A percentile compares a stretch with the other conserved stretches of the same genome.
Evolutionary conservation across 64 coral and sea anemone species (phyloP).

Genomic region (Stichodactyla helianthus): DNA sequence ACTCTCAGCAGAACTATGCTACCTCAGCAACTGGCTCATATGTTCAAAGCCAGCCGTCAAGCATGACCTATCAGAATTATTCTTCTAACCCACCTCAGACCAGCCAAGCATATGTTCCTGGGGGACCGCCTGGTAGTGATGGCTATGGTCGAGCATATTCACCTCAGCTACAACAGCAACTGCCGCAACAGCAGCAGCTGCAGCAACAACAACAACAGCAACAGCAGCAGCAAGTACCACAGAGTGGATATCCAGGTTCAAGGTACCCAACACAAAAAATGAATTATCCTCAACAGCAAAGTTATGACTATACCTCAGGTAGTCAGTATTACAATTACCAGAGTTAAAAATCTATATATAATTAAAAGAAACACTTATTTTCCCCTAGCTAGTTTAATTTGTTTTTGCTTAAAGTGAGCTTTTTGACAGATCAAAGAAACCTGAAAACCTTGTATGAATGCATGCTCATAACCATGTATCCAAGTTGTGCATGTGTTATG

Average conservation of each 20-base stretch:
- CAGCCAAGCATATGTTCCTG: constrained; percentile 13
- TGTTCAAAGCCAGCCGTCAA: constrained; percentile 5
- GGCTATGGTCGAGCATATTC: constrained; percentile 15
- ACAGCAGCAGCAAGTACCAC: constrained; percentile 36
- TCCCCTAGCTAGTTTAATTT: too few species aligned
- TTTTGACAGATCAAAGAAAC: too few species aligned
- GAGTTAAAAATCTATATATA: too few species aligned
- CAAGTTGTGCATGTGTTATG: too few species aligned
- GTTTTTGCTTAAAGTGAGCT: too few species aligned
- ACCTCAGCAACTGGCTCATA: constrained; percentile 15
- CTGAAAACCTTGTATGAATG: too few species aligned
- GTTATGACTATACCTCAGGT: constrained; percentile 30
- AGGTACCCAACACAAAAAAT: constrained; percentile 29
- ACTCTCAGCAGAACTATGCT: constrained; percentile 39
- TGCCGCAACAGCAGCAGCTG: background rate
- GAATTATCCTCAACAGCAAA: constrained; percentile 54
- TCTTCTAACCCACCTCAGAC: constrained; percentile 15
- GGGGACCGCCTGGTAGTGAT: constrained; percentile 8
- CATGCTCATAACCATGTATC: too few species aligned
- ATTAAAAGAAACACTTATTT: too few species aligned
- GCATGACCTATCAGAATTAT: constrained; percentile 12
- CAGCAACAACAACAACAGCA: constrained; percentile 39
- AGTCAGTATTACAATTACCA: background rate
- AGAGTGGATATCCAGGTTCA: constrained; percentile 34
- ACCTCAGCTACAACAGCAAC: constrained; percentile 8